Base-by-base conservation (phyloP, 2,113 vertebrate species). In the Azemiops feae region DNA sequence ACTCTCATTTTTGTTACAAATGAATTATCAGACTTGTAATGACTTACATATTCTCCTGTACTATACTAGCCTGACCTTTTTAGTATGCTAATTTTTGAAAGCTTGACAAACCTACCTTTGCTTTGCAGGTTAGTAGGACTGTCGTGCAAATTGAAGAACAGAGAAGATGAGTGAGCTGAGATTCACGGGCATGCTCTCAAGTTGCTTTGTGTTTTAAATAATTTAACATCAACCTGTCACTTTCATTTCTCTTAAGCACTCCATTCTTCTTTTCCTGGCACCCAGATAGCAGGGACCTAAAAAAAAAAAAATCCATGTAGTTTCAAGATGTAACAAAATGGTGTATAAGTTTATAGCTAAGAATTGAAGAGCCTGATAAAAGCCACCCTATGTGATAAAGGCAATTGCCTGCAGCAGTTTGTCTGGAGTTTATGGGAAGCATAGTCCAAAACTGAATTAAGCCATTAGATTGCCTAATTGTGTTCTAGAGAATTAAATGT, bases 41-140 rank as follows among this genome's bases (percentile, higher is more conserved):
- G 97, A 97, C 96, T 98, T 97, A 96, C 96, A 97, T 94, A 95
- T 96, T 95, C 95, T 97, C 94, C 96, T 96, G 97, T 97, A 95
- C 94, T 95, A 93, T 97, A 95, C 95, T 95, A 91, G 91, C 20
- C 47, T 97, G 97, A 97, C 97, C 96, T 98, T 98, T 98, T 97
- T 97, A 97, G 91, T 96, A 97, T 96, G 96, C 96, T 96, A 93
- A 94, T 92, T 94, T 92, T 92, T 92, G 96, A 97, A 94, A 95
- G 94, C 94, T 94, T 96, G 96, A 97, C 97, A 97, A 94, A 95
- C 94, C 94, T 92, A 96, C 95, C 92, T 96, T 95, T 95, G 92
- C 94, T 60, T 74, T 55, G 64, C 92, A 58, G 54, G 89, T 91
- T 95, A 96, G 91, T 90, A 20, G 92, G 93, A 93, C 85, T 96